Base-by-base conservation (phyloP, 2,113 vertebrate genomes). In the Myocastor coypus region DNA sequence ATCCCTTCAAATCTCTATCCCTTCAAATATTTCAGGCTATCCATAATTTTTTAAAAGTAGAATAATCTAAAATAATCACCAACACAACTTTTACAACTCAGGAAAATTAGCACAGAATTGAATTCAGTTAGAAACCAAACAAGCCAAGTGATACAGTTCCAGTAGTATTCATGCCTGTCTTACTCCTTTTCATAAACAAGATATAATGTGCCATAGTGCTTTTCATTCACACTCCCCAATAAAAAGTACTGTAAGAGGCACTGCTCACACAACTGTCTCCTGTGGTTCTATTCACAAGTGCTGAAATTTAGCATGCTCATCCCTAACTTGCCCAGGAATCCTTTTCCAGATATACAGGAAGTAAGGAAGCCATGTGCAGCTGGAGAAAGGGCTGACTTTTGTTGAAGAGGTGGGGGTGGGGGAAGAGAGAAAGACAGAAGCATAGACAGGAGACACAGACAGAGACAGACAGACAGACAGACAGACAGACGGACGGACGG, bases 11-110 rank as follows among this genome's bases (percentile, higher is more conserved):
- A 96, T 95, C 50, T 86, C 55, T n/a, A 46, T 30, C 5, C 40
- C 19, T 78, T 95, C 40, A 85, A 91, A 37, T 83, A 71, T 80
- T 94, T 88, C 61, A 93, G 50, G 19, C 7, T 69, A 28, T 14
- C 59, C 17, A 0, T 59, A 63, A 73, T 59, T 84, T 50, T 64
- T 20, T 37, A 84, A 92, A 93, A 69, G 66, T 69, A 64, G 92
- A 97, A 85, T 2, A 96, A 61, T n/a, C 63, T 82, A 87, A 84
- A 30, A 85, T 14, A 92, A 64, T 12, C 40, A 91, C 17, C 34
- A 91, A 75, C 93, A 71, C 52, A 61, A 30, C 83, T 59, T 89
- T 91, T 75, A 66, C 77, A 86, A 78, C 26, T 68, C 26, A 42
- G 59, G 34, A 75, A 84, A 93, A 87, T 81, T 57, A 91, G 83